Evolutionary conservation across 2,113 vertebrate genomes (phyloP), one percentile per base, ranked within the genome.

Genomic region (Cygnus atratus): DNA sequence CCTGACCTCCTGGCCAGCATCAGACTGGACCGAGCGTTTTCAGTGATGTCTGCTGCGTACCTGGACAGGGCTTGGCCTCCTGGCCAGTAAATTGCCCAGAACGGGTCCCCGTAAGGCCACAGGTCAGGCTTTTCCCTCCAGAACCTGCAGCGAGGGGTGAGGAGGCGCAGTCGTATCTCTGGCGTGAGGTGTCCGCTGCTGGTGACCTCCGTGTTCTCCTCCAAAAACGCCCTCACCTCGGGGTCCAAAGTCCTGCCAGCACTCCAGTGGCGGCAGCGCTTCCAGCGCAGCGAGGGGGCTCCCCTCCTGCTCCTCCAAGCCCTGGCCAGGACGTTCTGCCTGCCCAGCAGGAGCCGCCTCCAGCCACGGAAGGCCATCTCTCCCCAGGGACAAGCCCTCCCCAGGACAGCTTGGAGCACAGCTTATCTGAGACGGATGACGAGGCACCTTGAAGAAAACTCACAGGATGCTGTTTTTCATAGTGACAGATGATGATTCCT

Each of bases 41-140:
- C 0, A 10, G 41, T 21, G n/a, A 37, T n/a, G 5, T 33, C 22
- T 41, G 52, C 46, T 65, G 35, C 29, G 0, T 98, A 99, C 99
- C 99, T 99, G 43, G 98, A 97, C 15, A 99, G 96, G 7, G 99
- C 99, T 88, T 99, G 99, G 72, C 99, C 99, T 81, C 99, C 99
- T 5, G 99, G 99, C 99, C 99, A 99, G 94, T 99, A 99, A 94
- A 99, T 98, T 5, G 99, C 99, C 99, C 99, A 99, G 95, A 98
- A 99, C 0, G 99, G 99, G 43, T 99, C 99, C 6, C 97, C 88
- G 3, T 99, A 98, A n/a, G 99, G 99, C 99, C 99, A 99, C 11
- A 98, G 91, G 50, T 99, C 98, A 6, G 98, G 98, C 46, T 96
- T 98, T 59, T 99, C 98, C 78, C 96, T 96, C 99, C 99, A 99